Evolutionary conservation across 2,113 vertebrate species (phyloP), one percentile per base, ranked within the genome.

Genomic region (Sander lucioperca): DNA sequence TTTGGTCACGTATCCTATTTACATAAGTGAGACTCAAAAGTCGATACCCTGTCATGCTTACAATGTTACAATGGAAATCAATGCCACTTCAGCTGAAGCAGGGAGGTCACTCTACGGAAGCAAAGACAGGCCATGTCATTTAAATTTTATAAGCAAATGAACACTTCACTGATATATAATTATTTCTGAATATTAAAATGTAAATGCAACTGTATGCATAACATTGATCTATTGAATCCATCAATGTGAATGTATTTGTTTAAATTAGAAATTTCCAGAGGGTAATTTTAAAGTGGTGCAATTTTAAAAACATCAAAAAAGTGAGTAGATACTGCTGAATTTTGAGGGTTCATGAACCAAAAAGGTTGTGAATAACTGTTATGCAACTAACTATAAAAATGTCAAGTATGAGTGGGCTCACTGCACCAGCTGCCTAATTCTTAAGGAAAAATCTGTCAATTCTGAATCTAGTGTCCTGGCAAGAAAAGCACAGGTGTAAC

Each of bases 1-100:
- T 87, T 89, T 91, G 85, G 87, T 89, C 89, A 74, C 76, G 4
- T 76, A 5, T 73, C 27, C 23, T 80, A 71, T 86, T 21, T 80
- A 85, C 82, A 85, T 47, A 18, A 75, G 63, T 71, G 56, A 74
- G 80, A 72, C 56, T 70, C 2, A 39, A 14, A 77, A 56, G 54
- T 84, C 21, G 16, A 77, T 79, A 84, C 77, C 83, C 83, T 81
- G 86, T 83, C 30, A 33, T 14, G 25, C 69, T 43, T 50, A 51
- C 48, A 65, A 73, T 39, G 16, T 67, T 14, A 54, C 5, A 58
- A 59, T 45, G 6, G 50, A 68, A 36, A 50, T 69, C 19, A 48
- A 25, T 57, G 48, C 56, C 9, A n/a, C 30, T 59, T 58, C 5
- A 63, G 58, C 72, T 43, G 72, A 45, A 53, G 30, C 21, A 62